phyloP scores from a whole-genome alignment of 2,888 invertebrate genomes.

The Ceratothoa steindachneri region DNA sequence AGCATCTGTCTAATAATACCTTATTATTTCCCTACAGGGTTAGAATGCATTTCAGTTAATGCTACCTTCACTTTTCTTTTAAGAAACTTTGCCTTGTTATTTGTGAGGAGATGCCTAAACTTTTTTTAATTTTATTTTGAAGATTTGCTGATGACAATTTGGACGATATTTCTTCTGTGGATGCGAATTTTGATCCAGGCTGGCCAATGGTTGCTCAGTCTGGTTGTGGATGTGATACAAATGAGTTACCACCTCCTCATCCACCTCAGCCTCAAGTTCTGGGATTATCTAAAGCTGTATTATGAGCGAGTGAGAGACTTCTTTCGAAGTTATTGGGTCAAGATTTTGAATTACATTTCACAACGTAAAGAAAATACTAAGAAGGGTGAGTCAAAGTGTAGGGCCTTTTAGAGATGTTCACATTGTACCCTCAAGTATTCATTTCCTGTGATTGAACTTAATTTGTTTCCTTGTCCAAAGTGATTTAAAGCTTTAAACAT shows the following conservation, averaged over 20 bases:
- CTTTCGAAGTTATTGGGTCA: conserved; percentile 10
- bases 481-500: too few species aligned
- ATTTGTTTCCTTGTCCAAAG: too few species aligned
- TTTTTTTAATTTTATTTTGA: not conserved
- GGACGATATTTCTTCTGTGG: conserved; percentile 30
- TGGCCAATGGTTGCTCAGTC: conserved; percentile 70
- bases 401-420: too few species aligned
- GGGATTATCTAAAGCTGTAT: conserved; percentile 18
- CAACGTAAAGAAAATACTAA: not conserved
- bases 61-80: too few species aligned
- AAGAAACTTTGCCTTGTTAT: too few species aligned
- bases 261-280: conserved; percentile 56
- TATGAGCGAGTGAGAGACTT: not conserved
- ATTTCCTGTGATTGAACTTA: too few species aligned
- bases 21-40: too few species aligned
- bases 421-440: too few species aligned
- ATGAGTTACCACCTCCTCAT: conserved; percentile 69
- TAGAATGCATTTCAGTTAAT: too few species aligned
- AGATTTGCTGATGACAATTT: conserved; percentile 29
- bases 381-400: not conserved
- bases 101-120: too few species aligned
- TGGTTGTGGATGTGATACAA: conserved; percentile 73
- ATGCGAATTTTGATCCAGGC: conserved; percentile 57
- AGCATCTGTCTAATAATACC: too few species aligned
- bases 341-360: not conserved